phyloP scores from a whole-genome alignment of 2,888 invertebrate species.

The Thereva nobilitata region DNA sequence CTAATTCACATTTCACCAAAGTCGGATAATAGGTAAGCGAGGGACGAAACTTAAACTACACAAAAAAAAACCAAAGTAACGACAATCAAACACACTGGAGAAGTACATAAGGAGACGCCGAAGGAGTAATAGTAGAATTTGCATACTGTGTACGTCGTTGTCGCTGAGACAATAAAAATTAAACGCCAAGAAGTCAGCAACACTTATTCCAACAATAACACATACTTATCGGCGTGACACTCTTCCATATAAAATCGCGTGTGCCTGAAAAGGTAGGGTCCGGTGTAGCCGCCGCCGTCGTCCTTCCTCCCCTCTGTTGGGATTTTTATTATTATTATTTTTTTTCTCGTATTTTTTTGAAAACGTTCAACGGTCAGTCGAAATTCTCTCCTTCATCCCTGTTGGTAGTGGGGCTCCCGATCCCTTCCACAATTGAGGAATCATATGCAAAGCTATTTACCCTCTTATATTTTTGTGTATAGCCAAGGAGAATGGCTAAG shows the following conservation, averaged over 20 bases:
- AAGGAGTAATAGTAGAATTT: neutral
- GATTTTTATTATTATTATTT: no score
- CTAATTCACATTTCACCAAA: no score
- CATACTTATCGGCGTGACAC: conserved; percentile 26
- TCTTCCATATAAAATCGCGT: conserved; percentile 27
- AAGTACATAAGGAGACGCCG: neutral
- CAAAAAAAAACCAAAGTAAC: neutral
- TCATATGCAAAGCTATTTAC: conserved; percentile 30
- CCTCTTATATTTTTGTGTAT: conserved; percentile 10
- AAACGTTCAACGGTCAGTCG: conserved; percentile 24
- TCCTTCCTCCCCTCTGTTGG: no score
- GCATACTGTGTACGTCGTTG: conserved; percentile 14
- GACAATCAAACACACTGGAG: neutral
- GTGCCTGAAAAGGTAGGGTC: neutral
- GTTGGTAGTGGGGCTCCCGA: neutral
- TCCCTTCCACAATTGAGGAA: neutral
- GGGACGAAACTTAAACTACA: no score
- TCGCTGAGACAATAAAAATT: conserved; percentile 27
- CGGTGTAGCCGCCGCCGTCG: no score
- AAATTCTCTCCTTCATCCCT: conserved; percentile 9
- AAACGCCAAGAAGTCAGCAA: conserved; percentile 26
- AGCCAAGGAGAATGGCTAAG: neutral
- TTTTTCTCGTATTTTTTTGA: no score
- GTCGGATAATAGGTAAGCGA: no score
- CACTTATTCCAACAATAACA: conserved; percentile 30